Evolutionary conservation across 2,888 invertebrate species (phyloP), one percentile per base, ranked within the genome.

Genomic region (Exephanes ischioxanthus): DNA sequence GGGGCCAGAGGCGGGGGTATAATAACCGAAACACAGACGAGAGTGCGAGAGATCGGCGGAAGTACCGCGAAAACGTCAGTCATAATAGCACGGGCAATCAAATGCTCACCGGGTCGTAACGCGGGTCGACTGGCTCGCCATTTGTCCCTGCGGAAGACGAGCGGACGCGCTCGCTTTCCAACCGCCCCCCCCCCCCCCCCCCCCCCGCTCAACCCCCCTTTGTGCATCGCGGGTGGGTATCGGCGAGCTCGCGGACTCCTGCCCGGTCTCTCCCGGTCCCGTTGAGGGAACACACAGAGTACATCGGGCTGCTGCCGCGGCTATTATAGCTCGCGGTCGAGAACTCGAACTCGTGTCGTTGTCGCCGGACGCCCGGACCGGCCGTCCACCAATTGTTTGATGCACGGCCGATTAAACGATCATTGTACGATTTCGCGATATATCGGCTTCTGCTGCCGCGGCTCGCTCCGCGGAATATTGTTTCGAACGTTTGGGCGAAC

Each of bases 331-430:
- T 63, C 63, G 37, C 58, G 66, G 67, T 77, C 67, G 66, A 82
- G 82, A 82, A 80, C 71, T 79, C 55, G 76, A 51, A 68, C 68
- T 84, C 84, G 85, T 84, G 83, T 88, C 88, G 90, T 88, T 87
- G 85, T 73, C 75, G 84, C 86, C 67, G 81, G 86, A 79, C 63
- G 77, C 70, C 58, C 30, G 78, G 88, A 86, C 87, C 87, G 81
- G 86, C 79, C 88, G 87, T 88, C 85, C 89, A 88, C 88, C 92
- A 91, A 94, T 93, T 93, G 94, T 94, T 94, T 91, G 92, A 90
- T 90, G 89, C 91, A 93, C 91, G 92, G 90, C 92, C 93, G 93
- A 94, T 94, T 93, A 92, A 94, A 93, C 92, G 93, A 93, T 93
- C 92, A 92, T 91, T 91, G 91, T 90, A 88, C 88, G 90, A 91